Conservation (phyloP, 2,797 vertebrate genomes). For the Gobio occitaniae region DNA sequence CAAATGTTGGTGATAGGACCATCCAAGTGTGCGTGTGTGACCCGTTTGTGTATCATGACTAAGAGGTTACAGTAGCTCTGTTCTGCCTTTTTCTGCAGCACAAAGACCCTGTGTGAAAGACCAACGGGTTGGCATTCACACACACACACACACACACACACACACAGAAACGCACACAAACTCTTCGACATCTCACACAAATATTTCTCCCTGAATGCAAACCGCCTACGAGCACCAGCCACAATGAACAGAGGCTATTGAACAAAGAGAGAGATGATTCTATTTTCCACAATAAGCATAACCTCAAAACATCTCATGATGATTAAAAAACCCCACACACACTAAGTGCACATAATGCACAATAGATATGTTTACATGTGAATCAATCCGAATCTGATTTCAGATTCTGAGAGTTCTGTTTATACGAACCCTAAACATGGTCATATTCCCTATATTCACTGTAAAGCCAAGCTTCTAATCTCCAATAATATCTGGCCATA, state of each 20-base stretch:
- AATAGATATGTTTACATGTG: slow-evolving; percentile 6
- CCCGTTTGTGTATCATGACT: slow-evolving; percentile 59
- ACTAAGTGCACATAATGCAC: slow-evolving; percentile 2
- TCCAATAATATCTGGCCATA: no score
- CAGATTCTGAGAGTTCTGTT: background rate
- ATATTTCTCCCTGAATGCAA: slow-evolving; percentile 76
- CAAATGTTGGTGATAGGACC: slow-evolving; percentile 51
- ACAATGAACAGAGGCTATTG: slow-evolving; percentile 58
- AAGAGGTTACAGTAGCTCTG: slow-evolving; percentile 70
- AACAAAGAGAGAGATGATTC: slow-evolving; percentile 11
- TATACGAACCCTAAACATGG: background rate
- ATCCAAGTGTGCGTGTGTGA: slow-evolving; percentile 45
- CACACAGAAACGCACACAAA: slow-evolving; percentile 47
- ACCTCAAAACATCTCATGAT: slow-evolving; percentile 49
- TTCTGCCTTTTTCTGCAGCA: slow-evolving; percentile 70
- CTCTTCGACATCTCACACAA: slow-evolving; percentile 73
- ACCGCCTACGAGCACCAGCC: slow-evolving; percentile 69
- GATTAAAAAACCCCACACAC: slow-evolving; percentile 13
- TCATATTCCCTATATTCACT: no score
- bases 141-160: slow-evolving; percentile 43
- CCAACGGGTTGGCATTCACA: slow-evolving; percentile 27
- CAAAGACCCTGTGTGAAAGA: slow-evolving; percentile 77
- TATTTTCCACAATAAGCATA: slow-evolving; percentile 26
- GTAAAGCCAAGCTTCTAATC: no score
- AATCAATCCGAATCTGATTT: background rate